These are phyloP conservation scores for Meiosimyza decipiens DNA, from an alignment of 2,888 invertebrate species.

Conservation along the genomic window DNA sequence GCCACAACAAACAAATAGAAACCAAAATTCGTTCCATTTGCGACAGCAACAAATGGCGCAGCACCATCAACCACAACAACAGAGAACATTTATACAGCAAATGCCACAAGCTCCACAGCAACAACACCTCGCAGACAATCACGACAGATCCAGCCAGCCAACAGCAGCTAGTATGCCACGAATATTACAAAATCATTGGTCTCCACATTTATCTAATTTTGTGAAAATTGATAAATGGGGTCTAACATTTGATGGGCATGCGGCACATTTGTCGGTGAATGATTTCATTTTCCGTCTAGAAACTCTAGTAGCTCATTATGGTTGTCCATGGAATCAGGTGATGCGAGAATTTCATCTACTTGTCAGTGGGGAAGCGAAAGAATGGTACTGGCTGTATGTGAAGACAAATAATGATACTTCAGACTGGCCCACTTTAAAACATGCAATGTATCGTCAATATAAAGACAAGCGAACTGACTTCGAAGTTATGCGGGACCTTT, in stretches of 20 bases:
- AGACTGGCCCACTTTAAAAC: neutral
- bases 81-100: too few species aligned
- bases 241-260: neutral
- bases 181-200: too few species aligned
- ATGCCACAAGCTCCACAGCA: too few species aligned
- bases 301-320: too few species aligned
- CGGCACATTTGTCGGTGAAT: neutral
- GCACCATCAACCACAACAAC: too few species aligned
- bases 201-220: too few species aligned
- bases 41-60: too few species aligned
- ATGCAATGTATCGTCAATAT: neutral
- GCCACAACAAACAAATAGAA: too few species aligned
- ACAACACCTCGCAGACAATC: too few species aligned
- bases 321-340: neutral
- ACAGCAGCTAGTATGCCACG: too few species aligned
- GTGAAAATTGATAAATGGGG: constrained; percentile 18
- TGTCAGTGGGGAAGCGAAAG: neutral
- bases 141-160: too few species aligned
- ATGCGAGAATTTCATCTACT: neutral
- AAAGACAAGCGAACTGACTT: neutral
- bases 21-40: too few species aligned
- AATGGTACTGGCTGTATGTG: neutral
- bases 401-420: neutral
- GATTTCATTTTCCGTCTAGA: neutral
- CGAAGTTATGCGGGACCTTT: constrained; percentile 10